A percentile compares a stretch with the other conserved stretches of the same genome.
phyloP scores from a whole-genome alignment of 2,888 invertebrate species.

The Drosophila anomelani region DNA sequence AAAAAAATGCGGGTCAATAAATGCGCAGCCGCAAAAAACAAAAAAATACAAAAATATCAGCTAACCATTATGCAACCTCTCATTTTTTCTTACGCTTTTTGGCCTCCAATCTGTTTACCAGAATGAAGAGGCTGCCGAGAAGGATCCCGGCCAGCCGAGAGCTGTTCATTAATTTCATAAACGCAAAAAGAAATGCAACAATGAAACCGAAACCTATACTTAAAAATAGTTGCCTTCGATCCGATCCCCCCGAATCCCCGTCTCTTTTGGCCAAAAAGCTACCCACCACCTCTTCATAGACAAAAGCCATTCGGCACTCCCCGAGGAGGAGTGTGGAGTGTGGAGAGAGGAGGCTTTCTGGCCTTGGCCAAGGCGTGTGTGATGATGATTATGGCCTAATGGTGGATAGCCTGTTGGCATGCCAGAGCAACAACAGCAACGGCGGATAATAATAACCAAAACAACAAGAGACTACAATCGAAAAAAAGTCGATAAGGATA shows the following conservation, averaged over 20 bases:
- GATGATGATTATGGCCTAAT: slow-evolving; percentile 79
- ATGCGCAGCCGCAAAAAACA: slow-evolving; percentile 49
- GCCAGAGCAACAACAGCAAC: slow-evolving; percentile 53
- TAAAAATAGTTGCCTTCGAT: slow-evolving; percentile 71
- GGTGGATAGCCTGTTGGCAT: slow-evolving; percentile 77
- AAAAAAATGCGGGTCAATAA: slow-evolving; percentile 77
- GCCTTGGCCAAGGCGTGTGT: slow-evolving; percentile 76
- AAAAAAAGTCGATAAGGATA: slow-evolving; percentile 7
- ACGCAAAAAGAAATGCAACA: slow-evolving; percentile 79
- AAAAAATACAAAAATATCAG: slow-evolving; percentile 8
- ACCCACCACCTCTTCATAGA: slow-evolving; percentile 29
- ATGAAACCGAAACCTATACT: slow-evolving; percentile 80
- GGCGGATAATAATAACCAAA: slow-evolving; percentile 42
- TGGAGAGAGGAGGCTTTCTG: slow-evolving; percentile 31
- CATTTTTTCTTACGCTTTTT: slow-evolving; percentile 10
- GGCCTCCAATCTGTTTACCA: slow-evolving; percentile 38
- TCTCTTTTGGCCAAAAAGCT: slow-evolving; percentile 12
- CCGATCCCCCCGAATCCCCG: slow-evolving; percentile 9
- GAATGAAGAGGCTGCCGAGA: slow-evolving; percentile 30
- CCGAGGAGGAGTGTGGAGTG: slow-evolving; percentile 50
- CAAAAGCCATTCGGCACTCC: slow-evolving; percentile 52
- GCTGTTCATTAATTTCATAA: slow-evolving; percentile 79
- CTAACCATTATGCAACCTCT: slow-evolving; percentile 67
- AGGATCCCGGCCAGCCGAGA: slow-evolving; percentile 29
- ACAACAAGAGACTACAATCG: slow-evolving; percentile 38